Base-by-base conservation (phyloP, 1,140 invertebrate species). In the Cecropterus lyciades region DNA sequence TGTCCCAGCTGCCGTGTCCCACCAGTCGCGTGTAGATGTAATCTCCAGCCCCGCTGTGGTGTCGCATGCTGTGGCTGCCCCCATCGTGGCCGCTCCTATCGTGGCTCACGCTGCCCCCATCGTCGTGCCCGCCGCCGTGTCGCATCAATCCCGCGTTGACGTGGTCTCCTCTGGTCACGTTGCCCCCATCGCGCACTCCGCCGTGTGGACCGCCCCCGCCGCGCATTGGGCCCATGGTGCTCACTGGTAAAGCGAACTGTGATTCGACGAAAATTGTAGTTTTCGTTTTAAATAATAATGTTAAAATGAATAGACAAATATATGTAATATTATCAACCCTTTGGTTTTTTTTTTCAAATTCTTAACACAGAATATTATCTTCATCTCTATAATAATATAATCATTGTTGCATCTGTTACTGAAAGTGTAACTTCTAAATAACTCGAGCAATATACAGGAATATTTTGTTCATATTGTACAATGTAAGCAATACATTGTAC, bases 21-120 rank as follows among this genome's bases (percentile, higher is more conserved):
- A 92, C 69, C 87, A 89, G 56, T 87, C 87, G 43, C 84, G 88
- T 20, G 86, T 87, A 30, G 86, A 91, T 65, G 78, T 91, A 5
- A 57, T 77, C 37, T 82, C 88, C 40, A 84, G 79, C 69, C 90
- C 86, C 24, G 80, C 89, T 42, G 68, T 85, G 3, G 79, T 84
- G n/a, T 75, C 83, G 8, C 83, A 83, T 73, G 73, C 79, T 46
- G 72, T 80, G 1, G 75, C 70, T 33, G 73, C 82, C 6, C 80
- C 84, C 48, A 68, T 82, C 64, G 79, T 69, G 11, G 72, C 82
- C 63, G 80, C 73, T 4, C 57, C 70, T 11, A 53, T 72, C 9
- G 15, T 72, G n/a, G 64, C 70, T 0, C 73, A 80, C 67, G 65
- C 75, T 5, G 20, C 20, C 20, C 20, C 20, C 20, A 20, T 20